These are phyloP conservation scores for Diabrotica balteata DNA, from an alignment of 2,888 invertebrate genomes.

Conservation along the genomic window DNA sequence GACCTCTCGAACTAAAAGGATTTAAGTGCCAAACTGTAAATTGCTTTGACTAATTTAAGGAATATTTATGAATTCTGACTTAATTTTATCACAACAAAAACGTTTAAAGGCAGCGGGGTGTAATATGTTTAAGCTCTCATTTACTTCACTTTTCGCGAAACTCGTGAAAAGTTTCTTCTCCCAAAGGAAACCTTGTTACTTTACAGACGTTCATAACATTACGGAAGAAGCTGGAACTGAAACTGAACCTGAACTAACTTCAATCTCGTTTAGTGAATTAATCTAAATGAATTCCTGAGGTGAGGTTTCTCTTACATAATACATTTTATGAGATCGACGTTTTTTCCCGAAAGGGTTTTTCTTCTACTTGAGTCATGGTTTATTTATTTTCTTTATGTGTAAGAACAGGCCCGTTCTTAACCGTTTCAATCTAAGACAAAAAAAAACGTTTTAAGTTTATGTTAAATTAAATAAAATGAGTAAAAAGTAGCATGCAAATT, in stretches of 20 bases:
- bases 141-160: constrained; percentile 12
- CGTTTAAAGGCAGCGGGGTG: constrained; percentile 3
- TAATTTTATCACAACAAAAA: constrained; percentile 11
- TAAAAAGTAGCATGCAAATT: too few species aligned
- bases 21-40: constrained; percentile 1
- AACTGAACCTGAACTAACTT: constrained; percentile 24
- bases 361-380: constrained; percentile 23
- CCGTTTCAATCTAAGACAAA: neutral
- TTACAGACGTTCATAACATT: constrained; percentile 21
- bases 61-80: constrained; percentile 11
- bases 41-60: neutral
- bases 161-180: constrained; percentile 21
- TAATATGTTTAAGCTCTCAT: constrained; percentile 18
- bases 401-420: neutral
- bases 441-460: neutral
- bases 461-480: neutral
- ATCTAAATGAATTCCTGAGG: constrained; percentile 29
- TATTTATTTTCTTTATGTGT: constrained; percentile 24
- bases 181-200: constrained; percentile 18
- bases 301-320: constrained; percentile 29
- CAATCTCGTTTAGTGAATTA: constrained; percentile 30
- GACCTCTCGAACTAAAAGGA: neutral
- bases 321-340: constrained; percentile 30
- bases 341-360: constrained; percentile 25
- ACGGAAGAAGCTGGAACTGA: constrained; percentile 17